Evolutionary conservation across 2,888 invertebrate genomes (phyloP).

Genomic region (Andrena haemorrhoa): DNA sequence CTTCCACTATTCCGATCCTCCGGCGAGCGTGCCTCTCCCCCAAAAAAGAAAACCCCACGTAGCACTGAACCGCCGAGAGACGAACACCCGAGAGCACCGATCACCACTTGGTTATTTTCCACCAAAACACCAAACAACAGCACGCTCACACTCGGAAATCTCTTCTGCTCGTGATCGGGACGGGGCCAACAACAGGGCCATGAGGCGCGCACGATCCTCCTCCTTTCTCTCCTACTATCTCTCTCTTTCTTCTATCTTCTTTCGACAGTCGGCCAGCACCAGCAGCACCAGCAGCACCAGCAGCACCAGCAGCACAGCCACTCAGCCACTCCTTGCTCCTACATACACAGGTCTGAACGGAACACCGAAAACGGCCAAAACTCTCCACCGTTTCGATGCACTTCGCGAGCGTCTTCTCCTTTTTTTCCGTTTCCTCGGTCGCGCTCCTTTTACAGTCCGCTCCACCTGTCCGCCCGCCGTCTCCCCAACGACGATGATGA

Average conservation of each 20-base stretch:
- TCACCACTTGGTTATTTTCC: constrained; percentile 64
- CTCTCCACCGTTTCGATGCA: constrained; percentile 6
- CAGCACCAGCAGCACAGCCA: constrained; percentile 26
- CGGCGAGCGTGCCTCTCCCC: constrained; percentile 72
- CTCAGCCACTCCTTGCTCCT: constrained; percentile 63
- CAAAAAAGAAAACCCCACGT: constrained; percentile 66
- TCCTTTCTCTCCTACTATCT: constrained; percentile 23
- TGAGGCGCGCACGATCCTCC: constrained; percentile 64
- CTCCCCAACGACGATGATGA: constrained; percentile 20
- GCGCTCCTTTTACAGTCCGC: constrained; percentile 55
- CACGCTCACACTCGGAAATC: constrained; percentile 37
- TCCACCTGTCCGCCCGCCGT: constrained; percentile 53
- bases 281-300: constrained; percentile 13
- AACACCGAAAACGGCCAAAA: constrained; percentile 45
- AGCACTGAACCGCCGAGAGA: constrained; percentile 56
- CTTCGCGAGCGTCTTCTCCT: constrained; percentile 1
- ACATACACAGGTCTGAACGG: constrained; percentile 41
- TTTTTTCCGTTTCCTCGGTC: constrained; percentile 51
- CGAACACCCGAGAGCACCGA: constrained; percentile 58
- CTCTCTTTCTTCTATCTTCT: constrained; percentile 28
- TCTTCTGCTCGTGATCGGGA: constrained; percentile 66
- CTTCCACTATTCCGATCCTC: constrained; percentile 65
- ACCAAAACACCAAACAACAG: constrained; percentile 59
- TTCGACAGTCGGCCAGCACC: constrained; percentile 44
- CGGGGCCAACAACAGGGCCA: constrained; percentile 64